Evolutionary conservation across 2,113 vertebrate genomes (phyloP).

Genomic region (Geococcyx californianus): DNA sequence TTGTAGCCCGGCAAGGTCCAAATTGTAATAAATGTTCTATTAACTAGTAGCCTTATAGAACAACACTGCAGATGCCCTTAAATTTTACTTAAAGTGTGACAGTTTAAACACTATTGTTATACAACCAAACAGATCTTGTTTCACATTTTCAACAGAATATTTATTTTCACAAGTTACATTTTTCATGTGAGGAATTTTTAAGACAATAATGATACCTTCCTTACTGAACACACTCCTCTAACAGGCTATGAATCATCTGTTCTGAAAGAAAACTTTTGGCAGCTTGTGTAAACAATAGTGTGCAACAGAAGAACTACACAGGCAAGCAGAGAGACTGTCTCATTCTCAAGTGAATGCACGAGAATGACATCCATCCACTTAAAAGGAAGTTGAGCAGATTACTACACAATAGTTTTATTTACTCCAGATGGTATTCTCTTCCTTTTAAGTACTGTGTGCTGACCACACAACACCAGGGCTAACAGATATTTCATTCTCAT

Average conservation of each 20-base stretch:
- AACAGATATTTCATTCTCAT: background rate
- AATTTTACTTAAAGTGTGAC: no score
- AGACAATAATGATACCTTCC: background rate
- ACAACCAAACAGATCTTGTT: background rate
- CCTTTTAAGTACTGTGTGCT: constrained; percentile 39
- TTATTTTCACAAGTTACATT: background rate
- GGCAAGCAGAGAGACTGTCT: background rate
- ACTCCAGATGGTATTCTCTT: constrained; percentile 40
- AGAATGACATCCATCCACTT: constrained; percentile 16
- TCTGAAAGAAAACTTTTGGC: background rate
- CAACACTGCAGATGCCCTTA: background rate
- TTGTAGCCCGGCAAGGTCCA: background rate
- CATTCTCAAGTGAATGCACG: constrained; percentile 1
- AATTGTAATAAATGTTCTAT: background rate
- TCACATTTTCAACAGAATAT: background rate
- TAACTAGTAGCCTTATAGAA: background rate
- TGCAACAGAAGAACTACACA: background rate
- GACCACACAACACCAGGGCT: background rate
- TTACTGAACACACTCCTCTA: background rate
- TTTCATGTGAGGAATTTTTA: background rate
- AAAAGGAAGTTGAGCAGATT: constrained; percentile 28
- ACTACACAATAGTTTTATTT: constrained; percentile 29
- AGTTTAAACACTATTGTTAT: background rate
- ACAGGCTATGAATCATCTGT: background rate
- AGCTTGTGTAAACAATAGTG: background rate